These are phyloP conservation scores for Drosophila oshimai DNA, from an alignment of 1,140 invertebrate genomes.

Conservation along the genomic window DNA sequence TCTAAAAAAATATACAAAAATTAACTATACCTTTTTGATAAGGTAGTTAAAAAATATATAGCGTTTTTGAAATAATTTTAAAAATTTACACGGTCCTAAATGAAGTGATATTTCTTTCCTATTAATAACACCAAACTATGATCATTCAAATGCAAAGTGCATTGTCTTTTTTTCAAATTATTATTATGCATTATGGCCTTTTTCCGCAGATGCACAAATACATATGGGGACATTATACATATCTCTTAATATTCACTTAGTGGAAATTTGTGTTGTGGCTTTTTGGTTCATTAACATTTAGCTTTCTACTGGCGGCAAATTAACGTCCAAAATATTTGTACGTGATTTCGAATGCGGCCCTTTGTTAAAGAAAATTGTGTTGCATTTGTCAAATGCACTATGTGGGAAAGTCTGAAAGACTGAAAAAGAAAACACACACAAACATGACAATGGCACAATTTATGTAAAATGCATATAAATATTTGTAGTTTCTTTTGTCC, in stretches of 20 bases:
- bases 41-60: too few relatives aligned
- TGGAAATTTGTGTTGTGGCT: constrained; percentile 41
- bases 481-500: constrained; percentile 29
- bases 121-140: neutral
- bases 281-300: constrained; percentile 72
- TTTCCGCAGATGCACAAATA: neutral
- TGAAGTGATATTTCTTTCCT: neutral
- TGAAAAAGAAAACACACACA: constrained; percentile 21
- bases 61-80: neutral
- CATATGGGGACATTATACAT: too few relatives aligned
- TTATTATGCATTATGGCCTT: constrained; percentile 19
- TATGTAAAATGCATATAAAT: constrained; percentile 68
- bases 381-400: constrained; percentile 64
- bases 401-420: constrained; percentile 36
- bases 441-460: constrained; percentile 70
- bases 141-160: constrained; percentile 42
- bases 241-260: constrained; percentile 60
- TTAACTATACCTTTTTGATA: too few relatives aligned
- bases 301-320: constrained; percentile 70
- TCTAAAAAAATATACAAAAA: too few relatives aligned
- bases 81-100: neutral
- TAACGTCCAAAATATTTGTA: constrained; percentile 69
- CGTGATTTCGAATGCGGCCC: constrained; percentile 50
- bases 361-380: constrained; percentile 28
- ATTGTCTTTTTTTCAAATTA: constrained; percentile 10